Conservation (phyloP, 2,797 vertebrate genomes). For the Presbytis comata region DNA sequence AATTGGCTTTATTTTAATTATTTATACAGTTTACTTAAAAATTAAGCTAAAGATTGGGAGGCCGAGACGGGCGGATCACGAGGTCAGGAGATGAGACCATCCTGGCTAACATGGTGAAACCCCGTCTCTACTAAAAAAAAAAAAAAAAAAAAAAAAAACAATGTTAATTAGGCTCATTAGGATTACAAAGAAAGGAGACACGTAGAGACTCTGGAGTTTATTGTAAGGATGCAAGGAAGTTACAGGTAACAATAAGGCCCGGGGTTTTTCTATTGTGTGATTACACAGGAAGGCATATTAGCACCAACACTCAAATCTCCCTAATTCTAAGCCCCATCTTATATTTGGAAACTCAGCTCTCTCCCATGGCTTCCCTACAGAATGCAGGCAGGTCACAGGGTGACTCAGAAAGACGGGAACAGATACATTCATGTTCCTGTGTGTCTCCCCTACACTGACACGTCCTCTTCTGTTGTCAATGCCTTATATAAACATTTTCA, state of each 20-base stretch:
- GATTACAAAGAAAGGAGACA: conserved; percentile 11
- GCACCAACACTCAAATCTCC: no score
- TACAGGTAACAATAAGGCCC: not conserved
- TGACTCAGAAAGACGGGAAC: not conserved
- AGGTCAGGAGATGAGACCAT: no score
- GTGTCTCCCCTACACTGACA: no score
- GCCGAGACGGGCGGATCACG: no score
- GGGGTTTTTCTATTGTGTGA: not conserved
- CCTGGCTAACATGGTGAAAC: no score
- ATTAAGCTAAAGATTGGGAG: no score
- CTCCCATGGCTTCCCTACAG: no score
- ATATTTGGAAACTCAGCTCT: not conserved
- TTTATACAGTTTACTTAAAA: no score
- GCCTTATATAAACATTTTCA: not conserved
- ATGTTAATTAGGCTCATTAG: conserved; percentile 31
- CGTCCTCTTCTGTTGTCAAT: not conserved
- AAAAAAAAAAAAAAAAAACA: no score
- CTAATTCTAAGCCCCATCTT: not conserved
- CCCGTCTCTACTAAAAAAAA: no score
- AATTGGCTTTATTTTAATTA: no score
- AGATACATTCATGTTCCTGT: not conserved
- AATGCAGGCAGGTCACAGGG: not conserved
- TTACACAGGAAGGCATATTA: not conserved
- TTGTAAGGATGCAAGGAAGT: not conserved
- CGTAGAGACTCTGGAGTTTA: not conserved